These are phyloP conservation scores for Caenorhabditis japonica DNA, from an alignment of 2,888 invertebrate species.

Conservation along the genomic window DNA sequence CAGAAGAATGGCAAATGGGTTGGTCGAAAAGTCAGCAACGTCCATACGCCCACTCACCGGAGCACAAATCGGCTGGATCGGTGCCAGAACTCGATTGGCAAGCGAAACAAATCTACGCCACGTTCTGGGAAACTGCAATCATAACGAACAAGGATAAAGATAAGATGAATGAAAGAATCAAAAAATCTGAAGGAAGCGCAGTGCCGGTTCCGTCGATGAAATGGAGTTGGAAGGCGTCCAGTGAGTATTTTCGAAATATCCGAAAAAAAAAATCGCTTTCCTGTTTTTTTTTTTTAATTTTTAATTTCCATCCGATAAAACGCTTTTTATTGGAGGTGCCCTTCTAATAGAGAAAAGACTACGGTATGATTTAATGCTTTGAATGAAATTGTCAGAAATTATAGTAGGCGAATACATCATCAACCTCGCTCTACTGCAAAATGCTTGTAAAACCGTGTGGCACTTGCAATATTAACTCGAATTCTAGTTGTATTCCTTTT, in stretches of 20 bases:
- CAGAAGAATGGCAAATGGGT: constrained; percentile 50
- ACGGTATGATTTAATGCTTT: too few species aligned
- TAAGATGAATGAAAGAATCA: neutral
- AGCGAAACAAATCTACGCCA: constrained; percentile 13
- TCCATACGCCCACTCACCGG: constrained; percentile 31
- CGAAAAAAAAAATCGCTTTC: neutral
- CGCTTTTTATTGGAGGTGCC: too few species aligned
- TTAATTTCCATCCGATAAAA: too few species aligned
- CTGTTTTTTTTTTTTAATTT: neutral
- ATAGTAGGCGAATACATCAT: too few species aligned
- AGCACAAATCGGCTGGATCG: constrained; percentile 18
- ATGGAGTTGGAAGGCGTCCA: constrained; percentile 47
- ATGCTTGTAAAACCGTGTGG: too few species aligned
- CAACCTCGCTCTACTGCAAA: too few species aligned
- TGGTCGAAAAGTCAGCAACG: constrained; percentile 46
- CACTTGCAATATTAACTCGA: too few species aligned
- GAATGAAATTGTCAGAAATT: too few species aligned
- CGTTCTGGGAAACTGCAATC: constrained; percentile 56
- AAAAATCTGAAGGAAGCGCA: neutral
- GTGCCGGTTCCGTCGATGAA: constrained; percentile 8
- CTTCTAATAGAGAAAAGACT: too few species aligned
- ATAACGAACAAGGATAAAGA: constrained; percentile 27
- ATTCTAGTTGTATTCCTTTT: too few species aligned
- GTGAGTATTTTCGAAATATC: constrained; percentile 17
- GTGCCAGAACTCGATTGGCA: constrained; percentile 39